Evolutionary conservation across 37 sponge, comb jelly and placozoan genomes (phyloP), one percentile per base, ranked within the genome.

Genomic region (Cladorhizidae sp.): DNA sequence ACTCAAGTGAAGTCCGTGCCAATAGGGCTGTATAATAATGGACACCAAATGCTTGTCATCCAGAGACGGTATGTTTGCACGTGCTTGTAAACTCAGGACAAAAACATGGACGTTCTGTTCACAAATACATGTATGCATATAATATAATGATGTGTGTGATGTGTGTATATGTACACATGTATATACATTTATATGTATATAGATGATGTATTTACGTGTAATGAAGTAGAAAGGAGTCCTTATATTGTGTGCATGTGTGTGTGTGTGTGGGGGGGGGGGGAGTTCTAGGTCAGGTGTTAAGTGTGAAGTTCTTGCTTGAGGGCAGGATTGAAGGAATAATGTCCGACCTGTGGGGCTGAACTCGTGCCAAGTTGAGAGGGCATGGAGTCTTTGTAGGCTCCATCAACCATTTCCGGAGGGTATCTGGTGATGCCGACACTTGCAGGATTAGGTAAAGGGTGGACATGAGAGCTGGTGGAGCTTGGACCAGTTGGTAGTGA

Each of bases 401-500:
- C 49, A 5, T 12, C 49, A 45, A 9, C 8, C 9, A 9, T 9
- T 45, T 45, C 49, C 9, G 49, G 5, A 58, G 6, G 59, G 35
- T 31, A 9, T 25, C 49, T 45, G 49, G 9, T 9, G 5, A 9
- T 9, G 9, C 17, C 35, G 12, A 33, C 32, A 29, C 26, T 33
- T 65, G 31, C 12, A 7, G 67, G 67, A 5, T 32, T 33, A 32
- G 67, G 67, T 15, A 41, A 45, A 56, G 50, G 32, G 69, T 35
- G 52, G 67, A 8, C 15, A 29, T n/a, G 65, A 28, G 67, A 2
- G 12, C 45, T 41, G 14, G 52, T 64, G 51, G 36, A 45, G 55
- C 56, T 50, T 31, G 67, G 71, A 71, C 71, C 37, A 39, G 71
- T 51, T 12, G 92, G 82, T 9, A 90, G 49, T 38, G 76, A 82